phyloP scores from a whole-genome alignment of 1,140 invertebrate genomes.

The Nymphalis io region DNA sequence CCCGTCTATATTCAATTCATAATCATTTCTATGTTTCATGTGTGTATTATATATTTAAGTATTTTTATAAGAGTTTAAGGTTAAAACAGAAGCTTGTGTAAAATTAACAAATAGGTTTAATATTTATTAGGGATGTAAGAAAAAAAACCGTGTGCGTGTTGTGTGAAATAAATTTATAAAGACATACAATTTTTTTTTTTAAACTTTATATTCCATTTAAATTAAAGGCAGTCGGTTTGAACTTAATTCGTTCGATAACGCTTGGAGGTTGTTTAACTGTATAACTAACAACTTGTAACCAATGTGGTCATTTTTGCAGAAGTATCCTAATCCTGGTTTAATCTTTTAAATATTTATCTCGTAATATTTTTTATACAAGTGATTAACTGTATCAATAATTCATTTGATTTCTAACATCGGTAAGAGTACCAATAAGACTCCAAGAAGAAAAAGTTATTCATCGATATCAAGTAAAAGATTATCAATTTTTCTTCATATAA shows the following conservation, averaged over 20 bases:
- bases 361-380: constrained; percentile 10
- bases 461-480: too few species aligned
- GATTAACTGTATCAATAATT: neutral
- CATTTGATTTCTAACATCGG: too few species aligned
- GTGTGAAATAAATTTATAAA: constrained; percentile 64
- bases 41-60: constrained; percentile 39
- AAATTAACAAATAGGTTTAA: constrained; percentile 73
- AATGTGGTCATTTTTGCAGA: constrained; percentile 50
- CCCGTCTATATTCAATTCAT: constrained; percentile 27
- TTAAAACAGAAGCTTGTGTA: constrained; percentile 76
- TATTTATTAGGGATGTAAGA: constrained; percentile 70
- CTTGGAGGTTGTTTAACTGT: constrained; percentile 65
- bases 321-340: constrained; percentile 44
- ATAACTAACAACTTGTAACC: constrained; percentile 52
- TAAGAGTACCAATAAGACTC: too few species aligned
- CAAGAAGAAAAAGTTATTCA: too few species aligned
- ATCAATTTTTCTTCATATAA: too few species aligned
- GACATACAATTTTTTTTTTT: neutral
- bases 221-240: constrained; percentile 44
- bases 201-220: constrained; percentile 27
- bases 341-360: constrained; percentile 38
- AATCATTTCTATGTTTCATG: constrained; percentile 9
- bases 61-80: constrained; percentile 49
- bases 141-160: constrained; percentile 58
- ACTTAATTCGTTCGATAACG: constrained; percentile 53